These are phyloP conservation scores for Hystrix brachyura DNA, from an alignment of 2,113 vertebrate genomes.

Conservation along the genomic window DNA sequence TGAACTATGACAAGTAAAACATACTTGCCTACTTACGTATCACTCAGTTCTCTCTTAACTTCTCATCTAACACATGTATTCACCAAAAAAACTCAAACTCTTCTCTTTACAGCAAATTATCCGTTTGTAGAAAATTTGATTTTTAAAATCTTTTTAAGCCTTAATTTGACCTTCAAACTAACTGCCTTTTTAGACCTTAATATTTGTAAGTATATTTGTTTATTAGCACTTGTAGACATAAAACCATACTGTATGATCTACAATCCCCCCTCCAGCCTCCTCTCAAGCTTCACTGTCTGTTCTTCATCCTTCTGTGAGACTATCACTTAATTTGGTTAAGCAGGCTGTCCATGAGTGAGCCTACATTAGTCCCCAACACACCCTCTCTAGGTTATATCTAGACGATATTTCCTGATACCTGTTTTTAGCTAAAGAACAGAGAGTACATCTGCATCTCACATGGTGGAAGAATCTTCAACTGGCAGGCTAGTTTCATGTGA, in stretches of 20 bases:
- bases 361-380: neutral
- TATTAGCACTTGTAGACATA: neutral
- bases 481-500: neutral
- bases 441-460: neutral
- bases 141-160: neutral
- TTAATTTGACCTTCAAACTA: constrained; percentile 29
- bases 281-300: neutral
- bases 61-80: neutral
- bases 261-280: neutral
- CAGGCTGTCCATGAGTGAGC: neutral
- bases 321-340: neutral
- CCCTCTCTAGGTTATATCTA: neutral
- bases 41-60: neutral
- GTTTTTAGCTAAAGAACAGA: neutral
- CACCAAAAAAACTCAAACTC: neutral
- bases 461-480: neutral
- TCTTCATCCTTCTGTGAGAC: neutral
- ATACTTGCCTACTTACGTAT: neutral
- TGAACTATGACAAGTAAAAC: constrained; percentile 6
- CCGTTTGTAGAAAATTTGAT: constrained; percentile 20
- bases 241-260: neutral
- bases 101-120: neutral
- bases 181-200: neutral
- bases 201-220: neutral
- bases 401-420: neutral